These are phyloP conservation scores for Pectinophora gossypiella DNA, from an alignment of 1,140 invertebrate genomes.

Conservation along the genomic window DNA sequence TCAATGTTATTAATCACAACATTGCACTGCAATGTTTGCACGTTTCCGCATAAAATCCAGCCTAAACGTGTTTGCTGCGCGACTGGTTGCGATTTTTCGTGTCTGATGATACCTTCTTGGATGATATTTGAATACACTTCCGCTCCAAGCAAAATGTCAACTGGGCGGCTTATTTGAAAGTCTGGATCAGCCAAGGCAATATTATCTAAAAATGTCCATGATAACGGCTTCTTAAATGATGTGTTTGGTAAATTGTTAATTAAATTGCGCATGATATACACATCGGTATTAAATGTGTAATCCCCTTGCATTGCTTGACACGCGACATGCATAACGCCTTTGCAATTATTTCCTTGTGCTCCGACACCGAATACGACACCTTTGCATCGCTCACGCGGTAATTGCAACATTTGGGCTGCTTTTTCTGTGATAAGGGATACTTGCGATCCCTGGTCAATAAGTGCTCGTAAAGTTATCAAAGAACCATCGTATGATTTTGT, in stretches of 20 bases:
- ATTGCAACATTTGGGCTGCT: conserved; percentile 4
- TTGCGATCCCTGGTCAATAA: conserved; percentile 17
- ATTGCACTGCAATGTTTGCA: background rate
- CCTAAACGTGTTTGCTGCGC: background rate
- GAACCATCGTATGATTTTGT: conserved; percentile 7
- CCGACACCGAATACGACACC: conserved; percentile 3
- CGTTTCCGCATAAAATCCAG: background rate
- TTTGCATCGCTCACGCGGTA: background rate
- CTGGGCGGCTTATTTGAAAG: background rate
- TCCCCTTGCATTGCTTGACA: background rate
- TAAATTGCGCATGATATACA: background rate
- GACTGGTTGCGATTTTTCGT: background rate
- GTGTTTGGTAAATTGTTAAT: background rate
- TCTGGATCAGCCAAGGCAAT: background rate
- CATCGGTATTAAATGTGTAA: background rate
- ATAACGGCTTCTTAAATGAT: conserved; percentile 1
- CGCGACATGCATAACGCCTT: background rate
- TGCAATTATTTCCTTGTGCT: background rate
- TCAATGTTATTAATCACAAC: background rate
- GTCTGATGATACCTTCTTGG: background rate
- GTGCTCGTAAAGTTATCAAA: conserved; percentile 8
- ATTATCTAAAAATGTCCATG: background rate
- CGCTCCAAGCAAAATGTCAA: background rate
- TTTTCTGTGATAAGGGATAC: conserved; percentile 13
- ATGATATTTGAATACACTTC: background rate